These are phyloP conservation scores for Phrynocephalus vlangalii DNA, from an alignment of 2,797 vertebrate genomes.

Conservation along the genomic window DNA sequence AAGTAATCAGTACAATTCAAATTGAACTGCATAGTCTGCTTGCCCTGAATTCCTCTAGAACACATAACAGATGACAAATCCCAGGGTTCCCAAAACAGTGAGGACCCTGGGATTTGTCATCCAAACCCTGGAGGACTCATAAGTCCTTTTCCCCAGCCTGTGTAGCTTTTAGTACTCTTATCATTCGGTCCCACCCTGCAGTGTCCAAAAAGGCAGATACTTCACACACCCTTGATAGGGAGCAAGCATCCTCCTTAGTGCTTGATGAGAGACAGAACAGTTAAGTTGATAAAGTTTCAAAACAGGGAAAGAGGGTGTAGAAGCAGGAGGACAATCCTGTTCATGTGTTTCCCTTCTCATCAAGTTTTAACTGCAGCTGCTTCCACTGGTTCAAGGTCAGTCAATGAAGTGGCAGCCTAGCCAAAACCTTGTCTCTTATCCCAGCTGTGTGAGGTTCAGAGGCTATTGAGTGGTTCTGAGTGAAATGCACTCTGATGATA, in stretches of 20 bases:
- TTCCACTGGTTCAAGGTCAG: neutral
- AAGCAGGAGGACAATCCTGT: neutral
- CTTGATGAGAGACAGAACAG: no score
- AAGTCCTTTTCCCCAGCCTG: neutral
- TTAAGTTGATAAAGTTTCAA: neutral
- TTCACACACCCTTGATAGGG: no score
- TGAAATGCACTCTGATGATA: neutral
- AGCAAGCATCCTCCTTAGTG: neutral
- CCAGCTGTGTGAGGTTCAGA: neutral
- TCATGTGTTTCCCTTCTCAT: neutral
- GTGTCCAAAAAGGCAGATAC: neutral
- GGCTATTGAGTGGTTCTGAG: neutral
- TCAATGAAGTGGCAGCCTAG: slow-evolving; percentile 5
- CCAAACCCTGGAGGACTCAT: neutral
- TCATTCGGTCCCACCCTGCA: neutral
- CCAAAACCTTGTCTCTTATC: neutral
- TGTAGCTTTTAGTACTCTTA: neutral
- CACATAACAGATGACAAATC: no score
- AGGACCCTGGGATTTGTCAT: no score
- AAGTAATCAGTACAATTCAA: neutral
- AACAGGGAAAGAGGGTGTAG: no score
- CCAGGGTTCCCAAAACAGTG: no score
- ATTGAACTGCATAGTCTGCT: neutral
- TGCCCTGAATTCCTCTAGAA: no score
- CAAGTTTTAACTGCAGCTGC: slow-evolving; percentile 13